Base-by-base conservation (phyloP, 1,140 invertebrate species). In the Pectinophora gossypiella region DNA sequence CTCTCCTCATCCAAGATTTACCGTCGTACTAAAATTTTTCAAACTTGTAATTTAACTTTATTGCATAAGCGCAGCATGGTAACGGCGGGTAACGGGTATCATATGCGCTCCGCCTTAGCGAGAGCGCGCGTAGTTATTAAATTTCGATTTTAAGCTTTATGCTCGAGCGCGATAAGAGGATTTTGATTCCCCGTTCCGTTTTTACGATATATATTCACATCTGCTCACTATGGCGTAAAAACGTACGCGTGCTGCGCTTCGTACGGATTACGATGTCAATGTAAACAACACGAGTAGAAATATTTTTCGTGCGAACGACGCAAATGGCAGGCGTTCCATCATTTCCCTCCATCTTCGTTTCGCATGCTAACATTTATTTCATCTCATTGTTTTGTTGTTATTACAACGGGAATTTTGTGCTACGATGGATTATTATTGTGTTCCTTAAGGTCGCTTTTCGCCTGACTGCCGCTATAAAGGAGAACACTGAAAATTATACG, bases 231-330 rank as follows among this genome's bases (percentile, higher is more conserved):
- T 44, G 56, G 60, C 63, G 59, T 64, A 60, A 68, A 68, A 73
- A 68, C 60, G 53, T 23, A 44, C 46, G 56, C 48, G 40, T 51
- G n/a, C n/a, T n/a, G 27, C 48, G 48, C 45, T 53, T 40, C 49
- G 48, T 22, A 47, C 56, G 64, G 68, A 78, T 78, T 72, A 74
- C 56, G 57, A 54, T 68, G 63, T 73, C 74, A 76, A 71, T 67
- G 72, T 77, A 80, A 80, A 80, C 76, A 77, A 72, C 67, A 74
- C 76, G 68, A 71, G 59, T 69, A 51, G 54, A 69, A 72, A 74
- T 76, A 76, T 77, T 69, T 77, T 74, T 74, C 70, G 68, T 68
- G 61, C 64, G 66, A 71, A 61, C 60, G 58, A 69, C 68, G 56
- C 61, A 72, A 72, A 76, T 69, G 67, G 64, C 57, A 73, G 52